Evolutionary conservation across 2,113 vertebrate species (phyloP), one percentile per base, ranked within the genome.

Genomic region (Misgurnus mizolepis): DNA sequence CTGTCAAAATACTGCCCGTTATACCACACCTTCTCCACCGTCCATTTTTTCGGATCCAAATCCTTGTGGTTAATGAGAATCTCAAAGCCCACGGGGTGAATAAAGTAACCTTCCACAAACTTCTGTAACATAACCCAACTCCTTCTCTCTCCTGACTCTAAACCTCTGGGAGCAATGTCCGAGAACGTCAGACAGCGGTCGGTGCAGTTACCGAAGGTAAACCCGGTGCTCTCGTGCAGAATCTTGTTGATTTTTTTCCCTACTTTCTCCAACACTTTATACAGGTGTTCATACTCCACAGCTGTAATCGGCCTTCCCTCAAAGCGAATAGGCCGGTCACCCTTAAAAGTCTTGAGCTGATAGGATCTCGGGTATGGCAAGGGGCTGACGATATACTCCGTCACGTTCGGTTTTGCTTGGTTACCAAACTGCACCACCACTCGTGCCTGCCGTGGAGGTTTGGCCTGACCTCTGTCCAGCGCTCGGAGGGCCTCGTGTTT

Each of bases 81-180:
- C 85, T 98, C 96, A 83, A 99, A 88, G 27, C 96, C 96, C 8
- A 92, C 86, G 0, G 96, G 97, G 60, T 98, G 96, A 68, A 99
- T 86, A 88, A 95, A 97, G 69, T 88, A 95, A 43, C 95, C 96
- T 66, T 97, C 95, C 1, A 96, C 91, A 0, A 80, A 85, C 74
- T 91, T 94, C 87, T 97, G 95, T 7, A 99, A 34, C 69, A 98
- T 92, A 39, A 98, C 18, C 96, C 97, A 98, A 0, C 80, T 86
- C 73, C 93, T 90, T 43, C 96, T 94, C 74, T 97, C 93, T 0
- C 95, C 95, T 0, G 95, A 86, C 3, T 73, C 90, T 85, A 96
- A 4, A 0, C 96, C 96, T 0, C 95, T 94, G 0, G 96, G 96
- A 0, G 95, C 91, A 0, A 95, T 83, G 14, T 97, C 96, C 0